Evolutionary conservation across 1,140 invertebrate genomes (phyloP).

Genomic region (Conus ventricosus): DNA sequence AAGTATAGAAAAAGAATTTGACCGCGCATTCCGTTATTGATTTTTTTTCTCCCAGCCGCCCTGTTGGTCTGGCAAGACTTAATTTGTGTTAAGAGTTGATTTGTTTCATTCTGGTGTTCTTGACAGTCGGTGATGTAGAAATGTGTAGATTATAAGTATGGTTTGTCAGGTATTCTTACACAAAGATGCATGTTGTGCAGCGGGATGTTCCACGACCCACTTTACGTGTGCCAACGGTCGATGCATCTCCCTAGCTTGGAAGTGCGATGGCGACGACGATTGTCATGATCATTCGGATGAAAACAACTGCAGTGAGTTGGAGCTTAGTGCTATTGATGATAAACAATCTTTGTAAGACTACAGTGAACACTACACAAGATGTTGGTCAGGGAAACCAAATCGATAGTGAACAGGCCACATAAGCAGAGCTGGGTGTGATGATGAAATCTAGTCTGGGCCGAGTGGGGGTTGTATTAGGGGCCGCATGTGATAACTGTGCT

Average conservation of each 20-base stretch:
- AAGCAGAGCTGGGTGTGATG: neutral
- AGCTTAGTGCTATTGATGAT: neutral
- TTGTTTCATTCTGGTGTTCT: too few species aligned
- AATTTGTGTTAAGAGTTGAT: too few species aligned
- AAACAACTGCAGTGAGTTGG: conserved; percentile 47
- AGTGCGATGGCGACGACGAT: conserved; percentile 98
- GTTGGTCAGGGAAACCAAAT: neutral
- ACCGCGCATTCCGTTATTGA: too few species aligned
- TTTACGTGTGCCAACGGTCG: conserved; percentile 96
- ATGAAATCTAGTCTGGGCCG: conserved; percentile 9
- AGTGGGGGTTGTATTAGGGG: neutral
- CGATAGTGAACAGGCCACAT: neutral
- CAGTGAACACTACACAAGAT: neutral
- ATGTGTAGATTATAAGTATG: too few species aligned
- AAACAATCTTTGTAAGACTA: neutral
- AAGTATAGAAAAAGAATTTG: too few species aligned
- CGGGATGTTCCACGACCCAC: conserved; percentile 69
- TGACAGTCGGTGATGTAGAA: too few species aligned
- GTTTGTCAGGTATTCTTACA: too few species aligned
- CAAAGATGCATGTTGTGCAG: conserved; percentile 38
- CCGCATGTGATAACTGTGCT: neutral
- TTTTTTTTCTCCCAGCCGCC: too few species aligned
- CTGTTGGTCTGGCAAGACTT: too few species aligned
- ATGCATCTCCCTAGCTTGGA: conserved; percentile 96
- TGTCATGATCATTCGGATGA: conserved; percentile 86